phyloP scores from a whole-genome alignment of 2,113 vertebrate genomes.

The Archilochus colubris region DNA sequence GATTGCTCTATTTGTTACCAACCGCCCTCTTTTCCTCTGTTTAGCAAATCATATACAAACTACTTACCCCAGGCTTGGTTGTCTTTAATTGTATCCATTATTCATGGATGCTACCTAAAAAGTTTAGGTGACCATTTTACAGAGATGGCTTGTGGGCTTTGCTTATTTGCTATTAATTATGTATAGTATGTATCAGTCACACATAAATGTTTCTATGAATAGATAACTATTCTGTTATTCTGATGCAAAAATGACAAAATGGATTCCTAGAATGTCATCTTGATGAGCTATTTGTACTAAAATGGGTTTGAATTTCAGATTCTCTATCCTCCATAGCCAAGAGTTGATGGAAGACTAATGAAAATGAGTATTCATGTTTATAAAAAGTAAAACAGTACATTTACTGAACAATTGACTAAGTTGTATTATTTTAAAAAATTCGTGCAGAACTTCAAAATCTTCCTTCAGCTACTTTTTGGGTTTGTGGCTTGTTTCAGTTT shows the following conservation, averaged over 20 bases:
- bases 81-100: conserved; percentile 22
- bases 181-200: neutral
- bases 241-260: neutral
- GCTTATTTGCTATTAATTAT: neutral
- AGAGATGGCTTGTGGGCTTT: neutral
- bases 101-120: neutral
- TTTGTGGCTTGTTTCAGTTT: neutral
- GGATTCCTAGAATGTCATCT: neutral
- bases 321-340: neutral
- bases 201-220: neutral
- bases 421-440: neutral
- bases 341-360: neutral
- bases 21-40: neutral
- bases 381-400: neutral
- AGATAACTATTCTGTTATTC: neutral
- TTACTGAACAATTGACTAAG: neutral
- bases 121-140: neutral
- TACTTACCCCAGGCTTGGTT: neutral
- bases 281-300: neutral
- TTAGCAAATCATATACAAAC: neutral
- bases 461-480: neutral
- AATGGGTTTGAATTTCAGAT: neutral
- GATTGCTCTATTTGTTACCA: neutral
- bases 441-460: neutral
- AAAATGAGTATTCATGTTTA: neutral